A percentile compares a stretch with the other conserved stretches of the same genome.
phyloP scores from a whole-genome alignment of 2,888 invertebrate species.

The Eumerus sabulonum region DNA sequence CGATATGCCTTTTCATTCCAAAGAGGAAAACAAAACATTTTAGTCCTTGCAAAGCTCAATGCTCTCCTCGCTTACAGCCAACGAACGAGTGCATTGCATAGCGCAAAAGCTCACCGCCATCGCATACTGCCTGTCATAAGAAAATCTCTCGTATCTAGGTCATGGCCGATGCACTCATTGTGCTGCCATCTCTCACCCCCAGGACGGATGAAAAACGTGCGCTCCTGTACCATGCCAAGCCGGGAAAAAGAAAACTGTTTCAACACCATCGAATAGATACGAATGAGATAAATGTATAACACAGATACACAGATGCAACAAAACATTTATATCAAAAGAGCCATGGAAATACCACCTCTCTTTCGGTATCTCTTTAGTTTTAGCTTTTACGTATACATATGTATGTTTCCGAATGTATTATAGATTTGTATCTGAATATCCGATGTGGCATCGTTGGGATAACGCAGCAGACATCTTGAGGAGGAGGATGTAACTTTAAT shows the following conservation, averaged over 20 bases:
- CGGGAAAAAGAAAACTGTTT: slow-evolving; percentile 47
- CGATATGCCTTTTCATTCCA: too few relatives aligned
- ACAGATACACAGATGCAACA: slow-evolving; percentile 13
- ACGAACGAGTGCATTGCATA: slow-evolving; percentile 63
- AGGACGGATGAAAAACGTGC: slow-evolving; percentile 49
- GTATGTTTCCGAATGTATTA: too few relatives aligned
- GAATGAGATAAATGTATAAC: slow-evolving; percentile 8
- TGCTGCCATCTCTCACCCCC: slow-evolving; percentile 53
- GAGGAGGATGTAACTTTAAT: slow-evolving; percentile 48
- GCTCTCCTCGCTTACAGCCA: slow-evolving; percentile 54
- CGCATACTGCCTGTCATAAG: slow-evolving; percentile 54
- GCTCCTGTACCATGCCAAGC: slow-evolving; percentile 19
- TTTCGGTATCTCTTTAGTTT: neutral
- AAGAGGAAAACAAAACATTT: neutral
- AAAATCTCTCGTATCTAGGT: slow-evolving; percentile 74
- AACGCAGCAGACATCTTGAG: slow-evolving; percentile 53
- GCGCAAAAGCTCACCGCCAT: slow-evolving; percentile 50
- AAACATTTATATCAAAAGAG: too few relatives aligned
- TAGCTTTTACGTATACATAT: neutral
- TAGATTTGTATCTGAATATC: slow-evolving; percentile 43
- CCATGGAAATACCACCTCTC: slow-evolving; percentile 7
- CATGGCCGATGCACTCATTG: slow-evolving; percentile 78
- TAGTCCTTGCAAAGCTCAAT: slow-evolving; percentile 62
- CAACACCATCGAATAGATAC: slow-evolving; percentile 27
- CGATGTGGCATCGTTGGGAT: slow-evolving; percentile 16